Conservation (phyloP, 2,113 vertebrate genomes). For the Rhinolophus ferrumequinum region DNA sequence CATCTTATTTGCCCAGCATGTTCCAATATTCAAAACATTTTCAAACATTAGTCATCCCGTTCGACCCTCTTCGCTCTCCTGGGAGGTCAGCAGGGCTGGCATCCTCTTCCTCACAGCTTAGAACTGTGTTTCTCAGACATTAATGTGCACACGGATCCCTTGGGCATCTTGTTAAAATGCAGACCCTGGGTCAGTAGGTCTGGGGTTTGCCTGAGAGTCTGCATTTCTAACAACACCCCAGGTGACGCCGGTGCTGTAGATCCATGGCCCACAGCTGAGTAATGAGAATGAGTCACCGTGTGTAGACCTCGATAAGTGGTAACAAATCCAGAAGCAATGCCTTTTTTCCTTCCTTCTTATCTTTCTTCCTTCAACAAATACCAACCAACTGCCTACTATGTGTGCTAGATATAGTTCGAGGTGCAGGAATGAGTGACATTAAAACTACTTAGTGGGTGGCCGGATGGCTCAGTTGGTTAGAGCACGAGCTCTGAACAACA, state of each 20-base stretch:
- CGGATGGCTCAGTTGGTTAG: too few species aligned
- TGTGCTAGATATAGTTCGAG: background rate
- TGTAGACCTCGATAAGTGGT: background rate
- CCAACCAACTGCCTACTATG: background rate
- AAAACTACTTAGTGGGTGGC: background rate
- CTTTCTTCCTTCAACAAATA: background rate
- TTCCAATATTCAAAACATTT: conserved; percentile 54
- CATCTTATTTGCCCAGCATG: conserved; percentile 39
- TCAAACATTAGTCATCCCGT: conserved; percentile 48
- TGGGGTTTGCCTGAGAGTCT: background rate
- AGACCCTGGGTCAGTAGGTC: background rate
- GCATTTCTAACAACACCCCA: background rate
- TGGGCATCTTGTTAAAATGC: background rate
- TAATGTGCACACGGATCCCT: background rate
- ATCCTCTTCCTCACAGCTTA: background rate
- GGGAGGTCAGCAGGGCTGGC: conserved; percentile 18
- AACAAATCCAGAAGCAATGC: background rate
- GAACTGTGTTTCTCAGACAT: background rate
- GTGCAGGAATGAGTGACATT: background rate
- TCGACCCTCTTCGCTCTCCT: conserved; percentile 38
- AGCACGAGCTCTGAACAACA: too few species aligned
- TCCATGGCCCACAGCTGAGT: background rate
- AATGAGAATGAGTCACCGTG: background rate
- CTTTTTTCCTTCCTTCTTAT: background rate
- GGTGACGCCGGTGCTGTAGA: background rate